phyloP scores from a whole-genome alignment of 1,140 invertebrate species.

The Brachionus asplanchnoidis region DNA sequence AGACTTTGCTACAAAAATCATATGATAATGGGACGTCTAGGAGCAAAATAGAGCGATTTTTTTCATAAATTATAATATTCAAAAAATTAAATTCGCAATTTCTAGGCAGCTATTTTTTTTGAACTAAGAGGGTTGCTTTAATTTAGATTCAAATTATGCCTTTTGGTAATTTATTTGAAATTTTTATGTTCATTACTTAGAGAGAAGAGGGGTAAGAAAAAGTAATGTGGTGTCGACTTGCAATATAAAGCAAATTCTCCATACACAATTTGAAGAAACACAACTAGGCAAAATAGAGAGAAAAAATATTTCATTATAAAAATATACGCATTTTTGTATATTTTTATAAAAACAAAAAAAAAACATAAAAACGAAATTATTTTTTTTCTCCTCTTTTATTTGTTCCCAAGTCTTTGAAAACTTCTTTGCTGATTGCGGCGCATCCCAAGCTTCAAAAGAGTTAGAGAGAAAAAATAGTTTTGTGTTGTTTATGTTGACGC shows the following conservation, averaged over 20 bases:
- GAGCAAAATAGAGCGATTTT: neutral
- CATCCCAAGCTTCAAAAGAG: conserved; percentile 12
- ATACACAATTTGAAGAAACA: neutral
- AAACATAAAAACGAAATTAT: conserved; percentile 36
- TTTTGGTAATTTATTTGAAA: neutral
- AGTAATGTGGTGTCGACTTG: neutral
- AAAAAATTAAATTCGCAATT: neutral
- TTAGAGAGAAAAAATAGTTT: conserved; percentile 22
- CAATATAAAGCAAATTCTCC: neutral
- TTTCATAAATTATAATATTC: neutral
- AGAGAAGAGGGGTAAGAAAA: neutral
- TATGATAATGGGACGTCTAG: neutral
- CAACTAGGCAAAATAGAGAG: neutral
- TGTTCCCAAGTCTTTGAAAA: neutral
- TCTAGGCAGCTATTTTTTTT: neutral
- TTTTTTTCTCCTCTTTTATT: conserved; percentile 20
- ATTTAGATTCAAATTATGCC: neutral
- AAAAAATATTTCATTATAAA: conserved; percentile 34
- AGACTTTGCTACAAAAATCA: neutral
- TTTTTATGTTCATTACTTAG: neutral
- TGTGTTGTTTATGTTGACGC: neutral
- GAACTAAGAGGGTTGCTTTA: neutral
- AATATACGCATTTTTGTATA: conserved; percentile 36
- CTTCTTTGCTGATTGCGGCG: neutral
- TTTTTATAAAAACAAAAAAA: conserved; percentile 12